A percentile compares a stretch with the other conserved stretches of the same genome.
These are phyloP conservation scores for Apis cerana DNA, from an alignment of 1,140 invertebrate species.

Conservation along the genomic window DNA sequence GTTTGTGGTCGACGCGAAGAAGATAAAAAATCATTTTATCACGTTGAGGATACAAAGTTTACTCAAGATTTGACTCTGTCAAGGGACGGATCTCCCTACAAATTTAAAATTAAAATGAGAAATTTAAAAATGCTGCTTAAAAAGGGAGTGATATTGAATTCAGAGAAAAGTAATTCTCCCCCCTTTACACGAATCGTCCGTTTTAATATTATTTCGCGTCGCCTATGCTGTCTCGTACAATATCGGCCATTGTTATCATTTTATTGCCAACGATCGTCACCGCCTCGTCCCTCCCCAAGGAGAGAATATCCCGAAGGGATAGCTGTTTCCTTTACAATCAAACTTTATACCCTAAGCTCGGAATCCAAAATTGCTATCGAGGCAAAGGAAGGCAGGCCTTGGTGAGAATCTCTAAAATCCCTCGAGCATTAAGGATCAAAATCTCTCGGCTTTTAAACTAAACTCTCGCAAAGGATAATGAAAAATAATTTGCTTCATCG, in stretches of 20 bases:
- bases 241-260: conserved; percentile 21
- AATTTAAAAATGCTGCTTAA: no score
- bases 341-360: conserved; percentile 16
- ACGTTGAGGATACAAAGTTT: no score
- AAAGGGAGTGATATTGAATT: not conserved
- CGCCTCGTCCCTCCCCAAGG: not conserved
- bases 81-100: no score
- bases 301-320: not conserved
- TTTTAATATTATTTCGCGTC: not conserved
- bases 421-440: not conserved
- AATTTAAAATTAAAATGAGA: no score
- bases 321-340: conserved; percentile 7
- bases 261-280: conserved; percentile 5
- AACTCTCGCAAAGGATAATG: not conserved
- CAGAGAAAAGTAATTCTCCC: no score
- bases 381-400: not conserved
- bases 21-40: no score
- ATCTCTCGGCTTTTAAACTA: not conserved
- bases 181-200: not conserved
- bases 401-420: not conserved
- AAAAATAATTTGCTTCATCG: not conserved
- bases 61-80: no score
- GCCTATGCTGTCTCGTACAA: not conserved
- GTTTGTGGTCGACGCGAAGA: no score
- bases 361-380: not conserved